These are phyloP conservation scores for Microtus ochrogaster DNA, from an alignment of 2,113 vertebrate species.

Conservation along the genomic window DNA sequence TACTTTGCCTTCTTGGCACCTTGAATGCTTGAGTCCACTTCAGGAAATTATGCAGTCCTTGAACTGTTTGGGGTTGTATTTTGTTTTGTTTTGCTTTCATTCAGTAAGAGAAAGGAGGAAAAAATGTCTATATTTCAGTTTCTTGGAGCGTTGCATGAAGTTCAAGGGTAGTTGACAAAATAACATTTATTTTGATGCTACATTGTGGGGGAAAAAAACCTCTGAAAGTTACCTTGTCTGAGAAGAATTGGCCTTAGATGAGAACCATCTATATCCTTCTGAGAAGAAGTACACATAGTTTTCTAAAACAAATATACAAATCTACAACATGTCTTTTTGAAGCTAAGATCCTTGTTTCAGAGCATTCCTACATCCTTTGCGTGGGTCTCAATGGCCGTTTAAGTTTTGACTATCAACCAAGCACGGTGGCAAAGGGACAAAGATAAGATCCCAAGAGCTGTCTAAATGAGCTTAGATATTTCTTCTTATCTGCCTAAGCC, in stretches of 20 bases:
- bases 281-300: background rate
- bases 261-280: slow-evolving; percentile 5
- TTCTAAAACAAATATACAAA: background rate
- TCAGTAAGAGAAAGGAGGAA: slow-evolving; percentile 10
- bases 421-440: background rate
- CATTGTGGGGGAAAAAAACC: background rate
- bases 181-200: slow-evolving; percentile 50
- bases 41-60: slow-evolving; percentile 35
- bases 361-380: background rate
- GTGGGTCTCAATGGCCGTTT: background rate
- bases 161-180: slow-evolving; percentile 34
- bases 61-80: slow-evolving; percentile 43
- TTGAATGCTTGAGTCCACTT: background rate
- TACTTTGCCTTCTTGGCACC: slow-evolving; percentile 17
- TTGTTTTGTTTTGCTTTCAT: slow-evolving; percentile 46
- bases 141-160: slow-evolving; percentile 45
- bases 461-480: background rate
- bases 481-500: slow-evolving; percentile 38
- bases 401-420: background rate
- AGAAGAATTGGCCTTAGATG: slow-evolving; percentile 17
- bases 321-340: background rate
- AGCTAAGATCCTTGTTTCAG: background rate
- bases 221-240: slow-evolving; percentile 51
- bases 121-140: slow-evolving; percentile 52
- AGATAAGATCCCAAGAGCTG: background rate